Evolutionary conservation across 2,797 vertebrate genomes (phyloP).

Genomic region (Allobates femoralis): DNA sequence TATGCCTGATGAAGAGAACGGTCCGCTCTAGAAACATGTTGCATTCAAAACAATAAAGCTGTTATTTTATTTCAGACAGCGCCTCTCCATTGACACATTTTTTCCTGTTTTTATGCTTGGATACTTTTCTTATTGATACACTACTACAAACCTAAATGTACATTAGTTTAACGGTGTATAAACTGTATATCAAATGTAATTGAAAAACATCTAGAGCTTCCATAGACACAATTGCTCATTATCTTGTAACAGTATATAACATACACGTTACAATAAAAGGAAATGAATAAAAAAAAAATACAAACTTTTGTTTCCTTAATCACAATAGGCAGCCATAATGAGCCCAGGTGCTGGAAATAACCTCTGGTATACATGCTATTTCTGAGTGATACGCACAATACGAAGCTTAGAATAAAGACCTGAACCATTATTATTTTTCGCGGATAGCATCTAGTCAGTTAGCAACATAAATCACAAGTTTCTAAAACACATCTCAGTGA

Average conservation of each 20-base stretch:
- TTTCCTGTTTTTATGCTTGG: too few species aligned
- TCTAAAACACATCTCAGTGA: conserved; percentile 1
- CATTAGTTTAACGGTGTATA: conserved; percentile 25
- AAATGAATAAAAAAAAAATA: conserved; percentile 29
- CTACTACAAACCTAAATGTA: not conserved
- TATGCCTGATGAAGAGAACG: too few species aligned
- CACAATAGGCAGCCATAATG: conserved; percentile 8
- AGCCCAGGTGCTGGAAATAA: conserved; percentile 43
- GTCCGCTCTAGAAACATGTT: too few species aligned
- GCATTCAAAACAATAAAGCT: too few species aligned
- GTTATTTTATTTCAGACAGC: too few species aligned
- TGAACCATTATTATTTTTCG: conserved; percentile 39
- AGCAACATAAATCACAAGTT: conserved; percentile 46
- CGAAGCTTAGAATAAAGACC: not conserved
- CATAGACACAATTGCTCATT: conserved; percentile 16
- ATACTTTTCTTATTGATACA: not conserved
- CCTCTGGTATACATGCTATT: conserved; percentile 22
- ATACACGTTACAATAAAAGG: conserved; percentile 23
- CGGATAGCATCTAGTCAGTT: conserved; percentile 9
- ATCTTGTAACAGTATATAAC: not conserved
- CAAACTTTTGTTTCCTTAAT: conserved; percentile 22
- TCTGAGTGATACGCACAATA: conserved; percentile 2
- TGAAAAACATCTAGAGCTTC: not conserved
- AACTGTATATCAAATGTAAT: conserved; percentile 3
- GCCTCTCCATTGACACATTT: too few species aligned